phyloP scores from a whole-genome alignment of 2,797 vertebrate genomes.

The Argya squamiceps region DNA sequence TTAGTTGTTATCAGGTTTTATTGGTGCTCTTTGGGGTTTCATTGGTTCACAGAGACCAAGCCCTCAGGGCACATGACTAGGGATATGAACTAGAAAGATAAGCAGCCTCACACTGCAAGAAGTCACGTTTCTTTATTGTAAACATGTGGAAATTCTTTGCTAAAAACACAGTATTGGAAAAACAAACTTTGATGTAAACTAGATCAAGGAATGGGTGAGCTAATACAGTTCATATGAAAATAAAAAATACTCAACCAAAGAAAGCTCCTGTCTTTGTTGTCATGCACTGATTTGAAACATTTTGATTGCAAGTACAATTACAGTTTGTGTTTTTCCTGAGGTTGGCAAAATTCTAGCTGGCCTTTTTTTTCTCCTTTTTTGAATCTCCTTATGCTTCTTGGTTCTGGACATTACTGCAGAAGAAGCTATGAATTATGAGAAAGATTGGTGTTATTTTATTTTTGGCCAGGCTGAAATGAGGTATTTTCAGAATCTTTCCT shows the following conservation, averaged over 20 bases:
- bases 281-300: background rate
- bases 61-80: background rate
- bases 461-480: background rate
- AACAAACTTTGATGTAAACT: slow-evolving; percentile 29
- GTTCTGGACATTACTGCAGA: background rate
- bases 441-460: background rate
- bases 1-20: slow-evolving; percentile 6
- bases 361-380: background rate
- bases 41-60: background rate
- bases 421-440: background rate
- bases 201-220: background rate
- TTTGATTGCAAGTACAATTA: background rate
- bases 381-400: background rate
- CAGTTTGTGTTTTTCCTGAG: background rate
- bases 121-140: slow-evolving; percentile 72
- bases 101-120: background rate
- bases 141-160: slow-evolving; percentile 41
- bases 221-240: background rate
- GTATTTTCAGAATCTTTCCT: background rate
- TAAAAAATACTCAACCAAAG: background rate
- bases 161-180: background rate
- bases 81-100: slow-evolving; percentile 43
- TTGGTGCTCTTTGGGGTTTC: background rate
- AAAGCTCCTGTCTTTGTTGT: background rate
- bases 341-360: background rate